Base-by-base conservation (phyloP, 2,113 vertebrate species). In the Myiozetetes cayanensis region DNA sequence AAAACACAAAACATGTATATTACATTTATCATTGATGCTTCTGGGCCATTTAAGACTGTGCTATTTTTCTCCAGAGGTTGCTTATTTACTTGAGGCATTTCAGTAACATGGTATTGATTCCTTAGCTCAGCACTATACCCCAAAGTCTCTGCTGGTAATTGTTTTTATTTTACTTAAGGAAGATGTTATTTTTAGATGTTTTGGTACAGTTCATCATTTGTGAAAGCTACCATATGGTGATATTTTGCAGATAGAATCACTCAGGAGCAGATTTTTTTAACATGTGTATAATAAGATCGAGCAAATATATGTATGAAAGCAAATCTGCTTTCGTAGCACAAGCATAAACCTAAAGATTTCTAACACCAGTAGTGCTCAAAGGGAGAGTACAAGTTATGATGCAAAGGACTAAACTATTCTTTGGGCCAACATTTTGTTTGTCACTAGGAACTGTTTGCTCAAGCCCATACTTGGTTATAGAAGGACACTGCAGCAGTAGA, bases 131-230 rank as follows among this genome's bases (percentile, higher is more conserved):
- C 91, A 78, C 58, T 76, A 41, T 88, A 85, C 80, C 70, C 76
- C 1, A 93, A 96, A 93, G 80, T 75, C 68, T 94, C 84, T 61
- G n/a, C 46, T 94, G 86, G 86, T 91, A 94, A 96, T 97, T 95
- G 78, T 90, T 97, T 96, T 90, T 87, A 89, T 93, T 97, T 96
- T 95, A 94, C 66, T 93, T 88, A 80, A 86, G 73, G 80, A 96
- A 90, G 76, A 91, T 83, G 67, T 81, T 96, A 97, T 96, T 97
- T 97, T 97, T 97, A 96, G 96, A 87, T 96, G 96, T 96, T 97
- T 96, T 86, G 83, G 91, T 97, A 97, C 93, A 96, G 96, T 93
- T 94, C 91, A 96, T 96, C 79, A 92, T 93, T 97, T 96, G 93
- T 96, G 93, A 95, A 96, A 96, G 87, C 71, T 83, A 47, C 91